Conservation (phyloP, 2,888 invertebrate genomes). For the Meloe dianella region DNA sequence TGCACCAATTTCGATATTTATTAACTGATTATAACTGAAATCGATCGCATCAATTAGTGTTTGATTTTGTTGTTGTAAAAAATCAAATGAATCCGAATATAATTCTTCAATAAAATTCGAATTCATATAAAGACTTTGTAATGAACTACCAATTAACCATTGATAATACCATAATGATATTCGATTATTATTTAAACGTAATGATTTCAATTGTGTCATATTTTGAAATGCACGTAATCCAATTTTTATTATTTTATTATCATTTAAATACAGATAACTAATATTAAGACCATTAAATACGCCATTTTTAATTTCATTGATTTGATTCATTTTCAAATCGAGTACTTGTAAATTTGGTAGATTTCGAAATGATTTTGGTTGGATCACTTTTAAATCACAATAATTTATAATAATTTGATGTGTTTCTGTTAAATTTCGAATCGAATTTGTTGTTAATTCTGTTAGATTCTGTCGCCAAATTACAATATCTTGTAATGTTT, state of each 20-base stretch:
- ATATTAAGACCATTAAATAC: slow-evolving; percentile 29
- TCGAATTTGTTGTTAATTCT: background rate
- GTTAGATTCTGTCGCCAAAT: background rate
- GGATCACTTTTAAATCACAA: slow-evolving; percentile 22
- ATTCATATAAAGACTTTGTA: slow-evolving; percentile 24
- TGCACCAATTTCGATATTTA: slow-evolving; percentile 26
- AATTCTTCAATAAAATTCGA: slow-evolving; percentile 26
- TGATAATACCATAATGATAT: slow-evolving; percentile 29
- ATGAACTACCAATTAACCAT: slow-evolving; percentile 31
- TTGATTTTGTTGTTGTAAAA: slow-evolving; percentile 20
- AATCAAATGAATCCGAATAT: slow-evolving; percentile 30
- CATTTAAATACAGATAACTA: slow-evolving; percentile 27
- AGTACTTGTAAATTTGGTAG: slow-evolving; percentile 27
- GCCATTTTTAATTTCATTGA: slow-evolving; percentile 21
- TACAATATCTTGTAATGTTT: slow-evolving; percentile 3
- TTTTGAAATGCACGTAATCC: slow-evolving; percentile 11
- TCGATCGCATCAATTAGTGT: slow-evolving; percentile 16
- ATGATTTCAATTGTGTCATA: slow-evolving; percentile 16
- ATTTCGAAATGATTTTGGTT: slow-evolving; percentile 26
- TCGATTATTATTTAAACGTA: slow-evolving; percentile 28
- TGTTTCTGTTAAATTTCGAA: slow-evolving; percentile 15
- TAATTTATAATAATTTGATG: slow-evolving; percentile 17
- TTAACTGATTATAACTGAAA: slow-evolving; percentile 30
- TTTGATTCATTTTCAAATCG: slow-evolving; percentile 29
- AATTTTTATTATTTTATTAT: slow-evolving; percentile 31